Conservation (phyloP, 2,888 invertebrate species). For the Amorpha juglandis region DNA sequence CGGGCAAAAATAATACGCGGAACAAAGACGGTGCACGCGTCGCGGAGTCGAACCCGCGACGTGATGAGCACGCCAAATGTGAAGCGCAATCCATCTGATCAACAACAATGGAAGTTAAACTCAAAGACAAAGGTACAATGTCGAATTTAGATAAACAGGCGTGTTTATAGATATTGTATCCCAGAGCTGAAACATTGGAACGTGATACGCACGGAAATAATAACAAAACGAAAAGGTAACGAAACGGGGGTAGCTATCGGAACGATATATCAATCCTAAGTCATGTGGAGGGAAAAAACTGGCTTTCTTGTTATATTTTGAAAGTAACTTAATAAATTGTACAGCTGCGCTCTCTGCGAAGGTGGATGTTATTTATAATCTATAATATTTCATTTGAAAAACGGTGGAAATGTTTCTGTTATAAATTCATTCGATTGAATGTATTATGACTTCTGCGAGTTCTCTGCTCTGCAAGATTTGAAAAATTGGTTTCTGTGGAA, state of each 20-base stretch:
- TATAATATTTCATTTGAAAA: slow-evolving; percentile 12
- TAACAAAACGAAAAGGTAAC: slow-evolving; percentile 54
- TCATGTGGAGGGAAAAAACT: slow-evolving; percentile 36
- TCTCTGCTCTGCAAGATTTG: neutral
- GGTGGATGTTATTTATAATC: slow-evolving; percentile 23
- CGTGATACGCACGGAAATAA: slow-evolving; percentile 68
- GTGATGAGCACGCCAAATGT: slow-evolving; percentile 71
- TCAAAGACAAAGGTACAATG: slow-evolving; percentile 44
- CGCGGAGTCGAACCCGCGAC: slow-evolving; percentile 66
- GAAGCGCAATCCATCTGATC: slow-evolving; percentile 46
- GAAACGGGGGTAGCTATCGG: slow-evolving; percentile 42
- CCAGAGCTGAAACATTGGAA: slow-evolving; percentile 57
- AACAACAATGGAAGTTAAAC: slow-evolving; percentile 42
- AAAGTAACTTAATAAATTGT: slow-evolving; percentile 33
- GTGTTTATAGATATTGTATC: slow-evolving; percentile 43
- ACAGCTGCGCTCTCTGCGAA: slow-evolving; percentile 27
- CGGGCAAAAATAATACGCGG: slow-evolving; percentile 71
- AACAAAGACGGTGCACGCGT: slow-evolving; percentile 65
- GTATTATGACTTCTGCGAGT: neutral
- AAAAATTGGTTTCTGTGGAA: neutral
- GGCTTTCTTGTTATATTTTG: slow-evolving; percentile 31
- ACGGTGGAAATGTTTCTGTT: slow-evolving; percentile 2
- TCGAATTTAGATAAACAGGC: slow-evolving; percentile 32
- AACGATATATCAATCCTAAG: slow-evolving; percentile 51
- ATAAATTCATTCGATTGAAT: neutral